A percentile compares a stretch with the other conserved stretches of the same genome.
Conservation (phyloP, 2,113 vertebrate species). For the Galemys pyrenaicus region DNA sequence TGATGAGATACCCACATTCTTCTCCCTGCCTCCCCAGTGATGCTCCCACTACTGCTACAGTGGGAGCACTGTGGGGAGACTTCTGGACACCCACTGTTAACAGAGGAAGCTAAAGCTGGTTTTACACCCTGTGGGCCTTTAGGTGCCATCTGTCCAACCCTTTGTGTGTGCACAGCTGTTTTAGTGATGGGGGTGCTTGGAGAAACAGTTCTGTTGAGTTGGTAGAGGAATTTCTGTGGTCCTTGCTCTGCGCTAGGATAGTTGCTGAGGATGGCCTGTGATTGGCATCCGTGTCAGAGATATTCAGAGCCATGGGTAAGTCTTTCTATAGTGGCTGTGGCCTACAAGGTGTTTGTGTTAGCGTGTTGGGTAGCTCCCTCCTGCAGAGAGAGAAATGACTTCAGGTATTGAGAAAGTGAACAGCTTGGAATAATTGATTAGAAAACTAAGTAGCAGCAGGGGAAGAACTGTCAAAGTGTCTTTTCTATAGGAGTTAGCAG, state of each 20-base stretch:
- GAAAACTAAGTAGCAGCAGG: slow-evolving; percentile 47
- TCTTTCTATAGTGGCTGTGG: neutral
- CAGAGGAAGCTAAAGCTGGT: neutral
- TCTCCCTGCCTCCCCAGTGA: neutral
- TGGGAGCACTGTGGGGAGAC: neutral
- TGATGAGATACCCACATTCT: neutral
- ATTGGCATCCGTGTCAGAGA: neutral
- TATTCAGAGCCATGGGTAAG: neutral
- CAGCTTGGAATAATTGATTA: slow-evolving; percentile 46
- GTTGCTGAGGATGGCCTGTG: neutral
- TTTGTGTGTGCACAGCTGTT: neutral
- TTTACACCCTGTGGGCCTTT: neutral
- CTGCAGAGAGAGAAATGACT: slow-evolving; percentile 26
- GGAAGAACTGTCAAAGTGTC: slow-evolving; percentile 40
- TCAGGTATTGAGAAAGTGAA: neutral
- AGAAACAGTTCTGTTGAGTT: neutral
- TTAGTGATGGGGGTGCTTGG: neutral
- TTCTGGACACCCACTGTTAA: neutral
- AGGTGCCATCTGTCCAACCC: neutral
- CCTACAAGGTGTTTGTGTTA: neutral
- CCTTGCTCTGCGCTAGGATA: neutral
- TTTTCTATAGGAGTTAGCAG: slow-evolving; percentile 40
- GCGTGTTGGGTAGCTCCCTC: neutral
- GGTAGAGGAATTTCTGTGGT: neutral
- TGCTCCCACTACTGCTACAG: neutral